Evolutionary conservation across 2,113 vertebrate genomes (phyloP), one percentile per base, ranked within the genome.

Genomic region (Mellivora capensis): DNA sequence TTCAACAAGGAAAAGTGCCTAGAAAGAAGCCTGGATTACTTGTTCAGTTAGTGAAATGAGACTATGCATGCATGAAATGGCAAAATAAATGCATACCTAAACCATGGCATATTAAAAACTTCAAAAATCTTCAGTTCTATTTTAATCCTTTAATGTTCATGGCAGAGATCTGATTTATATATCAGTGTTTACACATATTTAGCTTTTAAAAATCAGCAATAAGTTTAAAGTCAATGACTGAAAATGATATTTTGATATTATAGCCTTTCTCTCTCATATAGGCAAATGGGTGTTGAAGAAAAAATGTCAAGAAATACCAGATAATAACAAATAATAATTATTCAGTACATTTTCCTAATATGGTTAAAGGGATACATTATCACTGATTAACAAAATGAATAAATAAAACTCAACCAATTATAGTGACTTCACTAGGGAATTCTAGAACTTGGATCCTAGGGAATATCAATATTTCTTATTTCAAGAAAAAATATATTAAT

Each of bases 241-340:
- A 31, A 85, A 81, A 95, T 72, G 31, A 59, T 8, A 54, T 86
- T 80, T 71, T 80, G 72, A 27, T 79, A 62, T 71, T 39, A 80
- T 10, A 79, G 21, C n/a, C 1, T 11, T 17, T 62, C 7, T 85
- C 27, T 34, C 64, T 67, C 27, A 71, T 15, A 61, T 31, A 31
- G 13, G n/a, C 25, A 82, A 64, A 57, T 23, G 74, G 6, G 4
- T 42, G 0, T 29, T 72, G 20, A 87, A 62, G 4, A 25, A 90
- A 90, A 81, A 90, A 77, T 31, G 18, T 14, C 54, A 61, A 34
- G 54, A 87, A 72, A 39, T 29, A 81, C 52, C 8, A 59, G 6
- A 31, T 39, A 1, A 14, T 89, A 84, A 80, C 21, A 86, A 31
- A 72, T 67, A 79, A 79, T n/a, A 27, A 57, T 37, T 37, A 59